Evolutionary conservation across 2,113 vertebrate genomes (phyloP).

Genomic region (Nibea albiflora): DNA sequence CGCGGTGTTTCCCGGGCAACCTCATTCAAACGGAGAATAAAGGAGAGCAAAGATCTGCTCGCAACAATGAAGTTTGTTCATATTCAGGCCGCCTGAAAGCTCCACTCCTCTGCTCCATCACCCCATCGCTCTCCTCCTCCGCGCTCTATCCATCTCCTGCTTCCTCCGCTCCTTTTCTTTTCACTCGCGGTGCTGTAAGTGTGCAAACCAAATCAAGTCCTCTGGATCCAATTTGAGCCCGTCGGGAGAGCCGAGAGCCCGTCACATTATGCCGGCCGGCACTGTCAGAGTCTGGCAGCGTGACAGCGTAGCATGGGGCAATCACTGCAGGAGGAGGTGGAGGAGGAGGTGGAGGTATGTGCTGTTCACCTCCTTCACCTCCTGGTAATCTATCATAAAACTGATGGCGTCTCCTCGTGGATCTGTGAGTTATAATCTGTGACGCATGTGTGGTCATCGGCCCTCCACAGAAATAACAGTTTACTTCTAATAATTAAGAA

Average conservation of each 20-base stretch:
- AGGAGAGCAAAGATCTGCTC: slow-evolving; percentile 78
- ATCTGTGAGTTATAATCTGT: slow-evolving; percentile 10
- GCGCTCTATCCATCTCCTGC: slow-evolving; percentile 45
- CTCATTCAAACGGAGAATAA: slow-evolving; percentile 81
- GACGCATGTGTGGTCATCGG: not conserved
- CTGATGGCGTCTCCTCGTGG: not conserved
- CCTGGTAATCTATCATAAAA: slow-evolving; percentile 56
- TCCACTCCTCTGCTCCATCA: slow-evolving; percentile 53
- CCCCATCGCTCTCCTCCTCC: slow-evolving; percentile 49
- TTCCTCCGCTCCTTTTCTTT: slow-evolving; percentile 11
- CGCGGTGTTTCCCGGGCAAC: slow-evolving; percentile 80
- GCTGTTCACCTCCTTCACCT: slow-evolving; percentile 36
- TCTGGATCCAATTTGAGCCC: slow-evolving; percentile 61
- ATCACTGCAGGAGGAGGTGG: slow-evolving; percentile 32
- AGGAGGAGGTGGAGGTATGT: slow-evolving; percentile 1
- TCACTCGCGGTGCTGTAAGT: slow-evolving; percentile 2
- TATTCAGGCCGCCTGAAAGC: slow-evolving; percentile 79
- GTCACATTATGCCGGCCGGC: slow-evolving; percentile 36
- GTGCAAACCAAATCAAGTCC: slow-evolving; percentile 40
- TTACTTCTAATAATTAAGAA: not conserved
- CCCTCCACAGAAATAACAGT: not conserved
- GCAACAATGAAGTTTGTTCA: slow-evolving; percentile 83
- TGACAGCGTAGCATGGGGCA: slow-evolving; percentile 53
- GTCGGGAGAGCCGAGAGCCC: not conserved
- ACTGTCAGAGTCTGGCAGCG: slow-evolving; percentile 51